Evolutionary conservation across 2,888 invertebrate genomes (phyloP), one percentile per base, ranked within the genome.

Genomic region (Hemistola chrysoprasaria): DNA sequence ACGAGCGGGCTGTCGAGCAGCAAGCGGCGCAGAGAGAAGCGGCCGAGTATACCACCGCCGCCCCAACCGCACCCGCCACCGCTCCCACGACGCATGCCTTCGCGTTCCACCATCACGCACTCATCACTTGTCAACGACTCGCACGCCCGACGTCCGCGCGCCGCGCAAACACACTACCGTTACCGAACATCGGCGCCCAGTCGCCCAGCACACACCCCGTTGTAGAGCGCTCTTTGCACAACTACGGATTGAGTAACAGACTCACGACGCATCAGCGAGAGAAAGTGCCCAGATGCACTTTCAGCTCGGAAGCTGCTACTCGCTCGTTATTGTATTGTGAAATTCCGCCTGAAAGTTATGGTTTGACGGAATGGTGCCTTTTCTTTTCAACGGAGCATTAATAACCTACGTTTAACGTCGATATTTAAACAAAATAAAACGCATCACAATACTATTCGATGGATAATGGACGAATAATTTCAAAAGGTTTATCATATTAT

Each of bases 1-100:
- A 93, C 90, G 9, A 94, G 85, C 1, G 94, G 94, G 71, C 93
- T 93, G 56, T 93, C 92, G 43, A 94, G 92, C 41, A 94, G 89
- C 49, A 94, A 81, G 47, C 93, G 90, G 29, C 94, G 90, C 24
- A 94, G 76, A 9, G 94, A 94, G 90, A 93, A 93, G 59, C 93
- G 84, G 49, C 88, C 84, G 34, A 87, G 71, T 52, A 85, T 70
- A 40, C 87, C 88, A 46, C 86, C 83, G 52, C 87, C 84, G 78
- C 88, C 85, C 64, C 84, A 76, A 51, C 85, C 83, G 51, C 84
- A 81, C 28, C 78, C 74, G 47, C 77, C 72, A 41, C 78, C 75
- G 63, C 84, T 73, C 50, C 85, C 84, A 44, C 86, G 82, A 50
- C 86, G 64, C 78, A 78, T 78, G n/a, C 78, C 78, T 38, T 82